These are phyloP conservation scores for Diuraphis noxia DNA, from an alignment of 1,140 invertebrate genomes.

Conservation along the genomic window DNA sequence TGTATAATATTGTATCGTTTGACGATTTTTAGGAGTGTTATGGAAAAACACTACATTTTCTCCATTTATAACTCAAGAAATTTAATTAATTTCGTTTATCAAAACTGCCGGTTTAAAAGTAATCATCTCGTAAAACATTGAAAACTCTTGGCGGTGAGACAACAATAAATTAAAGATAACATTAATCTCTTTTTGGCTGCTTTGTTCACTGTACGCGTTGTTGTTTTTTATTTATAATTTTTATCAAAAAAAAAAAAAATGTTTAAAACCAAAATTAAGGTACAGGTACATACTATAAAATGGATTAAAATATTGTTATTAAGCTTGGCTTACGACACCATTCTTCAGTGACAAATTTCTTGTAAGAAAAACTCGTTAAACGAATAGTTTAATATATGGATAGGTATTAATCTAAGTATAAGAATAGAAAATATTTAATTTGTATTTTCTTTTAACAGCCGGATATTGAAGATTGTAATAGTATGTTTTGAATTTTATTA, in stretches of 20 bases:
- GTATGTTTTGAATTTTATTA: background rate
- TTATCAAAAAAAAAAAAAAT: background rate
- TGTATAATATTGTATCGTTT: background rate
- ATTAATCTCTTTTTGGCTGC: slow-evolving; percentile 26
- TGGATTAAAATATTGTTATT: slow-evolving; percentile 14
- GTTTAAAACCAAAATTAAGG: no score
- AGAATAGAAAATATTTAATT: background rate
- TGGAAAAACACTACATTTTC: background rate
- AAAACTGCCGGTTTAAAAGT: slow-evolving; percentile 34
- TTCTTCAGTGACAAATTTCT: background rate
- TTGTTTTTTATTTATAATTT: slow-evolving; percentile 5
- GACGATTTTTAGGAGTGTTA: background rate
- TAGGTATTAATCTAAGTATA: background rate
- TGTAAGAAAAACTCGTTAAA: background rate
- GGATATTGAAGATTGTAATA: background rate
- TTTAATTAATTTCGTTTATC: slow-evolving; percentile 47
- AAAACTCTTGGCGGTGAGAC: slow-evolving; percentile 14
- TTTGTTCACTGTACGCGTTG: slow-evolving; percentile 23
- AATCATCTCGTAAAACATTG: slow-evolving; percentile 25
- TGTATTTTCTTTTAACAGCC: background rate
- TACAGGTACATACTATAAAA: background rate
- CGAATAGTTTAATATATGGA: background rate
- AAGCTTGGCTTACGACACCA: background rate
- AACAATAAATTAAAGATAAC: slow-evolving; percentile 46
- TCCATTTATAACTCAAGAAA: background rate